Evolutionary conservation across 30 jellyfish, hydroid and myxozoan species (phyloP), one percentile per base, ranked within the genome.

Genomic region (Aurelia sp.): DNA sequence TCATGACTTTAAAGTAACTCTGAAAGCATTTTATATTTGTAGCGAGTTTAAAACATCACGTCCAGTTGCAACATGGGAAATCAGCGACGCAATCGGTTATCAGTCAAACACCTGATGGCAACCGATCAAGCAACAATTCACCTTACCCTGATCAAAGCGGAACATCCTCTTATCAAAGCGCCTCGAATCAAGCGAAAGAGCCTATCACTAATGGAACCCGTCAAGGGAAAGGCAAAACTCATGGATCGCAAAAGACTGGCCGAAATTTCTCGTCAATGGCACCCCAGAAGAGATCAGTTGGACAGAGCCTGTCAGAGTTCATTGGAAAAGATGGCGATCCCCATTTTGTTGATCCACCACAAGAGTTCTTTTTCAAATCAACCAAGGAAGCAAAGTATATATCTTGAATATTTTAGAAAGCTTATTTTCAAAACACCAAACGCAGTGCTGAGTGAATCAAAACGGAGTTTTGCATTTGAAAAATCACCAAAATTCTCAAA

Each of bases 301-400:
- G 77, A 13, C 67, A 82, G 62, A 17, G 41, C 33, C 44, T 71
- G 13, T 74, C 79, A 47, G 89, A 87, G 15, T 50, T 52, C 41
- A 51, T 53, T 16, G 87, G 97, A 38, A 85, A 96, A 53, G 99
- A 95, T 51, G 92, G 92, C 63, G 99, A 90, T 62, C 78, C 91
- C 20, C 99, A 90, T 31, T 95, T 71, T 62, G 99, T 95, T 80
- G 99, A 95, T 53, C 99, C 99, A 11, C 99, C 99, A 2, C 99
- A 95, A 47, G 99, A 95, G 70, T 95, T 95, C 64, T 77, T 95
- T 22, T 95, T 95, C 91, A 81, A 68, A 47, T 91, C 99, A 24
- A 89, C 95, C 17, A 85, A 90, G 74, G 94, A 90, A 48, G 96
- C 99, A 19, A 90, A 82, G 99, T 95, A 82, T 47, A 97, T 44